Base-by-base conservation (phyloP, 2,888 invertebrate species). In the Acrocyrtus sp. region DNA sequence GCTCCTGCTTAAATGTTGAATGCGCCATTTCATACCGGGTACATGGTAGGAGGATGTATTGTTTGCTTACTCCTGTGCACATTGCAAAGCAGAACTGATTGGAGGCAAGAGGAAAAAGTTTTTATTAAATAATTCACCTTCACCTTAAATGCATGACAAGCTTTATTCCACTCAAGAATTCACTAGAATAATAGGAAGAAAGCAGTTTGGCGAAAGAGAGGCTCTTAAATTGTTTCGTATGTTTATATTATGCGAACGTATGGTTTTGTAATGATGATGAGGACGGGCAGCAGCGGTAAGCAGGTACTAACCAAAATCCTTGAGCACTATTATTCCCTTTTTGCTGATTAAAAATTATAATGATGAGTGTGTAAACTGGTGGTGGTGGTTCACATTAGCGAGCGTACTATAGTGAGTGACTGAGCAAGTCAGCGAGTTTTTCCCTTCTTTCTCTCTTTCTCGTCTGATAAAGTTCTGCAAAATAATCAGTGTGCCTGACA, bases 291-390 rank as follows among this genome's bases (percentile, higher is more conserved):
- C 45, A 63, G 29, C 10, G 53, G 29, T 41, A 34, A 8, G 34
- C 34, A 8, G 5, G n/a, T 39, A 58, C 4, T 41, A 48, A 43
- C 43, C 6, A 60, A 68, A 29, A 63, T 56, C 53, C 45, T 47
- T 66, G 50, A n/a, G n/a, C n/a, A n/a, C n/a, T 57, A 56, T 65
- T 60, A 66, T 41, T 60, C 41, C n/a, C 48, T 22, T 39, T 63
- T 50, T 21, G 43, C 58, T 66, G 72, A 72, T 72, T 72, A 72
- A 72, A 72, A 72, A 66, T 72, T 66, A 72, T 72, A 72, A 72
- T 72, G 72, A 72, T 61, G 72, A 65, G 72, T 70, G 58, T 58
- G 22, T 60, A 70, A 62, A n/a, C 48, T 66, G n/a, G 54, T 61
- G 50, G 50, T 50, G 62, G 21, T 66, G 60, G 61, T 61, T 58